A percentile compares a stretch with the other conserved stretches of the same genome.
Evolutionary conservation across 2,888 invertebrate species (phyloP).

Genomic region (Ctenicera cuprea): DNA sequence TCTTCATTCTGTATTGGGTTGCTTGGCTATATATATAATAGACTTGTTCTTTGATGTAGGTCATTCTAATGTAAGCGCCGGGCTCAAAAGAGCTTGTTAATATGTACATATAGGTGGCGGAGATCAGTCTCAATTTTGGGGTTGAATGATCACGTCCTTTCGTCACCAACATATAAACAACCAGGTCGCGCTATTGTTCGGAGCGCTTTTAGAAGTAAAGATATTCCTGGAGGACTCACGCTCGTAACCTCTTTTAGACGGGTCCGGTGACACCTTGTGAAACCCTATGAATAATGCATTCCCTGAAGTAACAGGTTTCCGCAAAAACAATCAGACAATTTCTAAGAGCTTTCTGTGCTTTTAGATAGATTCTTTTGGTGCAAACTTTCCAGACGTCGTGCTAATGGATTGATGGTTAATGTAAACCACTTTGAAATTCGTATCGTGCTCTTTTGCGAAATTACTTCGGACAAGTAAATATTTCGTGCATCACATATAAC

Average conservation of each 20-base stretch:
- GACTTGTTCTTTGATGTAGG: slow-evolving; percentile 7
- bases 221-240: slow-evolving; percentile 40
- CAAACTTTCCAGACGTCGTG: slow-evolving; percentile 37
- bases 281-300: slow-evolving; percentile 59
- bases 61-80: background rate
- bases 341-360: slow-evolving; percentile 44
- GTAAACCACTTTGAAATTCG: slow-evolving; percentile 20
- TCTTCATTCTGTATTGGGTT: too few relatives aligned
- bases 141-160: slow-evolving; percentile 38
- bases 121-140: slow-evolving; percentile 39
- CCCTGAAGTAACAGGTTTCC: slow-evolving; percentile 59
- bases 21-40: too few relatives aligned
- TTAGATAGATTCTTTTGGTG: slow-evolving; percentile 34
- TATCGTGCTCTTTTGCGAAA: background rate
- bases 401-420: slow-evolving; percentile 38
- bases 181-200: slow-evolving; percentile 26
- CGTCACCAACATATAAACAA: slow-evolving; percentile 39
- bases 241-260: slow-evolving; percentile 57
- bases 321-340: slow-evolving; percentile 55
- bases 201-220: slow-evolving; percentile 40
- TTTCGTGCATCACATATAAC: background rate
- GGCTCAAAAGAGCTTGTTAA: slow-evolving; percentile 28
- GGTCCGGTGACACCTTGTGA: slow-evolving; percentile 57
- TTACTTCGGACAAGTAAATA: background rate
- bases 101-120: slow-evolving; percentile 30